These are phyloP conservation scores for Caenorhabditis angaria DNA, from an alignment of 2,888 invertebrate genomes.

Conservation along the genomic window DNA sequence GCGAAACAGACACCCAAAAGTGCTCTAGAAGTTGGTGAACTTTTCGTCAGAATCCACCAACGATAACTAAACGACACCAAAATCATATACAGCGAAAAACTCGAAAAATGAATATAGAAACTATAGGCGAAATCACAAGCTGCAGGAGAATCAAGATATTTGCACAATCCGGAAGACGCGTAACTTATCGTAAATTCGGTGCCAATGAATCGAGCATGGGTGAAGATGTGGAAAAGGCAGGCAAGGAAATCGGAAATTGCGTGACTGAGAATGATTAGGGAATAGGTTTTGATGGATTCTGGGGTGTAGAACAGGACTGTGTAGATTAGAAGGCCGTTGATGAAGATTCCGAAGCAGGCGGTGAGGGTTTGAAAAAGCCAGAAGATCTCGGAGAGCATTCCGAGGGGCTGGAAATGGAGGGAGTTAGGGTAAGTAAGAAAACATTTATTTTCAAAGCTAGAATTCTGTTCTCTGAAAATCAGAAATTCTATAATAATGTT, in stretches of 20 bases:
- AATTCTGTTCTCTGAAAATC: too few relatives aligned
- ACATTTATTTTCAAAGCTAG: too few relatives aligned
- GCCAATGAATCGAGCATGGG: neutral
- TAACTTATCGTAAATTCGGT: neutral
- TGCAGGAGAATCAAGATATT: neutral
- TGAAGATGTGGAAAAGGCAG: neutral
- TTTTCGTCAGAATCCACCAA: neutral
- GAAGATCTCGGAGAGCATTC: too few relatives aligned
- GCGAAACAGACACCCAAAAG: neutral
- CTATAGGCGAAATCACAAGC: neutral
- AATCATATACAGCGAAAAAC: neutral
- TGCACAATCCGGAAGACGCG: neutral
- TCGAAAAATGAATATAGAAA: neutral
- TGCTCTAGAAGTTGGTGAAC: neutral
- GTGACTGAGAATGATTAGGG: neutral
- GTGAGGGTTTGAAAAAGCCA: too few relatives aligned
- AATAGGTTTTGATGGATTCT: neutral
- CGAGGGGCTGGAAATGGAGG: too few relatives aligned
- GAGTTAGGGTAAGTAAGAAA: too few relatives aligned
- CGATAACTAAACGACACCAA: neutral
- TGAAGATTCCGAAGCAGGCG: neutral
- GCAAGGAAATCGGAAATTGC: slow-evolving; percentile 1
- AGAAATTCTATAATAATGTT: too few relatives aligned
- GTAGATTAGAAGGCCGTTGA: neutral
- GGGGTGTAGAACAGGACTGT: neutral